Percentiles rank a stretch among this genome's conserved stretches.
Evolutionary conservation across 2,797 vertebrate species (phyloP).

Genomic region (Melanotaenia nigrans): DNA sequence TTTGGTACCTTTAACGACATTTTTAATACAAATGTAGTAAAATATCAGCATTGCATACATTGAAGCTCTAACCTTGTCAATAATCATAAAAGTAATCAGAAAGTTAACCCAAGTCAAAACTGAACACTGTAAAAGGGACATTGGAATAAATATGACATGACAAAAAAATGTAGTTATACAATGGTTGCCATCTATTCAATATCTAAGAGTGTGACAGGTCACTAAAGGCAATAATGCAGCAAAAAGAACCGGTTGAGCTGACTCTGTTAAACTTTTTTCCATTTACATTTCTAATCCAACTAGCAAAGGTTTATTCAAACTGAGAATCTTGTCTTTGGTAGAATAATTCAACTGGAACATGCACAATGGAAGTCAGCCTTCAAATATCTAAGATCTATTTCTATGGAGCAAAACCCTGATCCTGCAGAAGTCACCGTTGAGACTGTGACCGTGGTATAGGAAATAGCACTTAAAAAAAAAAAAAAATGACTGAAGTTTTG

Average conservation of each 20-base stretch:
- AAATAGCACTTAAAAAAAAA: slow-evolving; percentile 1
- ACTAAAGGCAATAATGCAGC: background rate
- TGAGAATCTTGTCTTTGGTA: background rate
- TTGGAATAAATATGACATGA: no score
- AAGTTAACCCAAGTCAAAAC: background rate
- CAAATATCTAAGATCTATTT: no score
- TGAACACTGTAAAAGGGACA: background rate
- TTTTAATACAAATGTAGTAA: background rate
- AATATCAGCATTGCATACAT: background rate
- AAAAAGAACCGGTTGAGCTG: background rate
- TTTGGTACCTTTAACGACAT: background rate
- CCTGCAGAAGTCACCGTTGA: no score
- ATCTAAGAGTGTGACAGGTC: background rate
- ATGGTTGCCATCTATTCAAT: background rate
- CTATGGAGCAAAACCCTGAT: no score
- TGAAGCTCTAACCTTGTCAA: background rate
- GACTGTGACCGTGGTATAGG: no score
- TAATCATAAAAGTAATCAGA: background rate
- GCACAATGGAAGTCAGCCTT: no score
- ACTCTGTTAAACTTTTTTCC: no score
- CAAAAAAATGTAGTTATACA: no score
- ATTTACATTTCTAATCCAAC: background rate
- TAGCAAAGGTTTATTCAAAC: background rate
- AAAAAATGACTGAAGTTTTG: background rate
- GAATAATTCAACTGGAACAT: background rate